phyloP scores from a whole-genome alignment of 1,140 invertebrate species.

The Ylistrum balloti region DNA sequence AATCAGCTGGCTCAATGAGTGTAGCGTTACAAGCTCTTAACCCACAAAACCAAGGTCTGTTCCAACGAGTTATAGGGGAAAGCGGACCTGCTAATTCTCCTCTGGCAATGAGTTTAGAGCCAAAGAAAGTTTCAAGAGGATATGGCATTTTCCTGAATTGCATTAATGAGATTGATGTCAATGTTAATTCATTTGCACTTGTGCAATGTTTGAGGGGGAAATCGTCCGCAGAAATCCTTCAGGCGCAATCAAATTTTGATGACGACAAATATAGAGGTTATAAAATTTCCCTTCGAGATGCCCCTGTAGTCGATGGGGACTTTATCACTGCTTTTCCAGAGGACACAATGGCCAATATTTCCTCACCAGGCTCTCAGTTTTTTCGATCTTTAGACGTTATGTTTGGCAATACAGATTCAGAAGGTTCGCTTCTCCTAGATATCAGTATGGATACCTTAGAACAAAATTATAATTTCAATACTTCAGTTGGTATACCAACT shows the following conservation, averaged over 20 bases:
- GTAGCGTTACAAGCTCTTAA: not conserved
- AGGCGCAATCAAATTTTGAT: not conserved
- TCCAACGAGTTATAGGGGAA: not conserved
- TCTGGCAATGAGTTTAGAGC: not conserved
- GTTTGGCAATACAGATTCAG: constrained; percentile 19
- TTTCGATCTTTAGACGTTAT: not conserved
- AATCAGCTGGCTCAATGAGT: constrained; percentile 15
- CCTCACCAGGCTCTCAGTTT: not conserved
- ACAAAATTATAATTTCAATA: not conserved
- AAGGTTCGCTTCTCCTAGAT: not conserved
- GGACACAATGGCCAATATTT: not conserved
- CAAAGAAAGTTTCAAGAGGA: not conserved
- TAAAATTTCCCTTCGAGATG: not conserved
- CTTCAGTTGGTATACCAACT: not conserved
- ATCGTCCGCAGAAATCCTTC: not conserved
- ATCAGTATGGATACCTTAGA: not conserved
- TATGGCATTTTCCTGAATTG: not conserved
- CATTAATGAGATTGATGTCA: not conserved
- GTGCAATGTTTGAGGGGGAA: constrained; percentile 25
- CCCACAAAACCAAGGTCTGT: not conserved
- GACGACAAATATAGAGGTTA: not conserved
- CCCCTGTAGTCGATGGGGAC: not conserved
- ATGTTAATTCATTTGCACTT: not conserved
- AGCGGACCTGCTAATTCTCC: not conserved
- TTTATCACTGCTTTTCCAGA: not conserved